These are phyloP conservation scores for Oscarella lobularis DNA, from an alignment of 37 sponge, comb jelly and placozoan genomes.

Conservation along the genomic window DNA sequence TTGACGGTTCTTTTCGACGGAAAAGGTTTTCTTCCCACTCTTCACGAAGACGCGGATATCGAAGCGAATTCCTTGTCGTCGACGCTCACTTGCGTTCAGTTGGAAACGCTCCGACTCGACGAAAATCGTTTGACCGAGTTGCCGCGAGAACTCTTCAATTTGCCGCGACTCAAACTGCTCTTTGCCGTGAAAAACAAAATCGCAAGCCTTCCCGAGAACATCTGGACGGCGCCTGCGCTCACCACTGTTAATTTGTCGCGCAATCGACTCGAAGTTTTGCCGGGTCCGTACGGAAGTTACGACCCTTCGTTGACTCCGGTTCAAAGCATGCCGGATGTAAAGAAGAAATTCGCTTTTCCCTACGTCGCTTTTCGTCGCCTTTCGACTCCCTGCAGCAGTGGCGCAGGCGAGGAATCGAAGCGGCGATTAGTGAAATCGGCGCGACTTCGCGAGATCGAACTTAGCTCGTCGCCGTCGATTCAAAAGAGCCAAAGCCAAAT, in stretches of 20 bases:
- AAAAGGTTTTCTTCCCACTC: neutral
- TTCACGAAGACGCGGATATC: neutral
- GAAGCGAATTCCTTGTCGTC: neutral
- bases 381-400: no score
- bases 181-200: neutral
- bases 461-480: no score
- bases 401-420: no score
- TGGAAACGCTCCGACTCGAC: neutral
- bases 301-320: no score
- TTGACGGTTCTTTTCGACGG: neutral
- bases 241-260: neutral
- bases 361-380: no score
- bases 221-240: constrained; percentile 69
- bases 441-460: no score
- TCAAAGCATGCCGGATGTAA: no score
- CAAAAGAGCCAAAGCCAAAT: no score
- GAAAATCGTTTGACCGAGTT: neutral
- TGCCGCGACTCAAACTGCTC: neutral
- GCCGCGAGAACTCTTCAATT: neutral
- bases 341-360: no score
- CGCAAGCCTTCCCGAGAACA: constrained; percentile 13
- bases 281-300: constrained; percentile 1
- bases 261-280: neutral
- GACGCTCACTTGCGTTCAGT: neutral
- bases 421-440: no score